Percentiles rank a stretch among this genome's conserved stretches.
Evolutionary conservation across 2,797 vertebrate species (phyloP).

Genomic region (Acropternis orthonyx): DNA sequence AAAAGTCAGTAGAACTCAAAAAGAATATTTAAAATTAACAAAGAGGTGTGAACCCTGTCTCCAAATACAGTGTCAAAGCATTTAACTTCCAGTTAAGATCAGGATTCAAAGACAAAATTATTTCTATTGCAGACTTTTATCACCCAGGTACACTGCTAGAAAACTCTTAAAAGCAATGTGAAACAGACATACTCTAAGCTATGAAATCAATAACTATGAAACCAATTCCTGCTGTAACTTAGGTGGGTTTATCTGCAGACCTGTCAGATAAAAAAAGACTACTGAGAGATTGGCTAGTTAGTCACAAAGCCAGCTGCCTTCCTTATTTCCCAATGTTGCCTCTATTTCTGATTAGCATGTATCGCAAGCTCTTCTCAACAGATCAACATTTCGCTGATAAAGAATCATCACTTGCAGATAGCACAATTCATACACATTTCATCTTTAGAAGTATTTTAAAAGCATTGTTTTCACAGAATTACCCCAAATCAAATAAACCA

Average conservation of each 20-base stretch:
- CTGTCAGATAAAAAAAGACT: neutral
- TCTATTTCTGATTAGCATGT: fast-evolving
- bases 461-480: neutral
- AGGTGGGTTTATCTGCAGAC: neutral
- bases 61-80: neutral
- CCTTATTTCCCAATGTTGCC: neutral
- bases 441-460: neutral
- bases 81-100: neutral
- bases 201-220: neutral
- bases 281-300: neutral
- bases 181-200: neutral
- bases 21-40: neutral
- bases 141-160: neutral
- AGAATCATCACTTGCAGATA: neutral
- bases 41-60: neutral
- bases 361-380: neutral
- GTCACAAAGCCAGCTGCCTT: neutral
- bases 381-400: neutral
- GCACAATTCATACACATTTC: neutral
- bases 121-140: neutral
- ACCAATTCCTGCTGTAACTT: neutral
- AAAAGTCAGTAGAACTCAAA: neutral
- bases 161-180: neutral
- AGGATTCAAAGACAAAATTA: neutral
- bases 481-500: neutral